phyloP scores from a whole-genome alignment of 2,888 invertebrate genomes.

The Tuta absoluta region DNA sequence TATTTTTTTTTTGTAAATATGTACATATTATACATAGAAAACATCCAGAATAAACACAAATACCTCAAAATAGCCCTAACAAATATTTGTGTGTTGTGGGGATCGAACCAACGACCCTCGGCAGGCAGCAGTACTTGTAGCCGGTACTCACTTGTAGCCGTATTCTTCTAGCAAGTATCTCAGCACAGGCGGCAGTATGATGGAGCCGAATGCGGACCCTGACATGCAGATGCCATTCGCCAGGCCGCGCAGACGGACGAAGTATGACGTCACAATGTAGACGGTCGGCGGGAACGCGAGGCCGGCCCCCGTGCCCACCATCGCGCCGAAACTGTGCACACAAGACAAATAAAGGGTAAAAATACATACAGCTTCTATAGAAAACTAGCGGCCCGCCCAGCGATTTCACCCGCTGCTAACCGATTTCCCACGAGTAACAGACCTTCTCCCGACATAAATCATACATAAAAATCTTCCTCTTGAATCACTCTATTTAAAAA shows the following conservation, averaged over 20 bases:
- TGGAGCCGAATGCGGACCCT: constrained; percentile 92
- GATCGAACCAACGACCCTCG: neutral
- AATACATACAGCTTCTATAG: neutral
- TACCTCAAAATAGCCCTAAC: too few relatives aligned
- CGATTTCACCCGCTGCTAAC: too few relatives aligned
- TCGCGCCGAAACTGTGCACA: constrained; percentile 88
- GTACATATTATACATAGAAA: too few relatives aligned
- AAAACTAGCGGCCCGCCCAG: too few relatives aligned
- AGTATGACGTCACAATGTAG: constrained; percentile 94
- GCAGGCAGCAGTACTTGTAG: too few relatives aligned
- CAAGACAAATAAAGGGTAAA: constrained; percentile 25
- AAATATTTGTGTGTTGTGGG: too few relatives aligned
- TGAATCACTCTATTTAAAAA: too few relatives aligned
- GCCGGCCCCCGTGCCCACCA: constrained; percentile 92
- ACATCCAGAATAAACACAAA: too few relatives aligned
- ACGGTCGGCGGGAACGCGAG: constrained; percentile 94
- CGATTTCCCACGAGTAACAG: too few relatives aligned
- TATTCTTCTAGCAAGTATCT: constrained; percentile 86
- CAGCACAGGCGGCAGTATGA: constrained; percentile 90
- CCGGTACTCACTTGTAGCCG: constrained; percentile 84
- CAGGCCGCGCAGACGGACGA: constrained; percentile 87
- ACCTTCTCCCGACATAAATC: too few relatives aligned
- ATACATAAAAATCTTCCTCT: too few relatives aligned
- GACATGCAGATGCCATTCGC: constrained; percentile 95
- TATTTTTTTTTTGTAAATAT: too few relatives aligned